Base-by-base conservation (phyloP, 2,113 vertebrate genomes). In the Elephantulus edwardii region DNA sequence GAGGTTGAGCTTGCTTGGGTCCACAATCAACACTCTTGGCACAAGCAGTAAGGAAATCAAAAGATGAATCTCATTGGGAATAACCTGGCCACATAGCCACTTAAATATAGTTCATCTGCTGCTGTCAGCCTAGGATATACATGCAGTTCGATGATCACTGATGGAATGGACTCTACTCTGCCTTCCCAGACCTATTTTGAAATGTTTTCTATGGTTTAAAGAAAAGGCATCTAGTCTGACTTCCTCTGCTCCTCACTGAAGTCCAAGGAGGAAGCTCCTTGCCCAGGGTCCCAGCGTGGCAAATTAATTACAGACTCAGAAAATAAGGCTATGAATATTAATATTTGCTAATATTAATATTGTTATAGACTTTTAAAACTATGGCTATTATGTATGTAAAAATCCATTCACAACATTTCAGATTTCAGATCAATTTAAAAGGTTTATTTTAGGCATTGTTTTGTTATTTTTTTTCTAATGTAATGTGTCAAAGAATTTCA, bases 291-390 rank as follows among this genome's bases (percentile, higher is more conserved):
- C 78, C 10, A 22, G 74, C 76, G 12, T 46, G 17, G 24, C 35
- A 91, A 80, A 83, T 81, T 46, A 52, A 8, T 72, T 44, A 44
- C 40, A 64, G 2, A 26, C 28, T 79, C 24, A 81, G 54, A 90
- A 93, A 84, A 88, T 44, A 82, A 4, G 62, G 33, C 58, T 66
- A 33, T 14, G 64, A 64, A 33, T 33, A 17, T 4, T 56, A 76
- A 91, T 80, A n/a, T n/a, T 30, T 33, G 19, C 6, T 56, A 76
- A 91, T 80, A 24, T 76, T 56, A 76, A 91, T 80, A 24, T 76
- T 22, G 0, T 70, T 14, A 42, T 1, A 74, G 52, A 72, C 56
- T 33, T 87, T 44, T 58, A 20, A 89, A 52, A 20, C 50, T 6
- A 1, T 56, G 9, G 12, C 62, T 56, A 74, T 30, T 60, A 7